A percentile compares a stretch with the other conserved stretches of the same genome.
These are phyloP conservation scores for Masnerella sp. DNA, from an alignment of 2,888 invertebrate species.

Conservation along the genomic window DNA sequence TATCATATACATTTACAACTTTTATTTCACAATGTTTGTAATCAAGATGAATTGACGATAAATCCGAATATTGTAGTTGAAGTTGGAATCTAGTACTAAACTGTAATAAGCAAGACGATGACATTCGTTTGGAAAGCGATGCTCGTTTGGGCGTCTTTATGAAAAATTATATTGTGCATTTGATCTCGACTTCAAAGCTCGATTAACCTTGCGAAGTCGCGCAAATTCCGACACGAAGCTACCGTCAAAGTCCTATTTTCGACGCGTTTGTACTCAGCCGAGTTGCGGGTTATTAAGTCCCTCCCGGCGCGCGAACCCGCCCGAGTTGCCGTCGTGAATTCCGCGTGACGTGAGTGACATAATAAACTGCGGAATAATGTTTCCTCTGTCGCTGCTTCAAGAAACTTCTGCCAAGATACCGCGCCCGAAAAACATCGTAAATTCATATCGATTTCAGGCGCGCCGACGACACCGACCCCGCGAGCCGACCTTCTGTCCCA, in stretches of 20 bases:
- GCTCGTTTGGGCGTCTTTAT: conserved; percentile 20
- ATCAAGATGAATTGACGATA: no score
- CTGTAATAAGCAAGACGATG: no score
- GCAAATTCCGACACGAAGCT: conserved; percentile 39
- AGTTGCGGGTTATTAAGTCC: conserved; percentile 69
- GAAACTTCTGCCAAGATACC: conserved; percentile 75
- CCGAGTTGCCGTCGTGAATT: conserved; percentile 65
- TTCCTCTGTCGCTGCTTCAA: conserved; percentile 70
- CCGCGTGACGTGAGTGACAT: conserved; percentile 66
- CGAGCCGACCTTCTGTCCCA: conserved; percentile 51
- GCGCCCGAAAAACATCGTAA: conserved; percentile 77
- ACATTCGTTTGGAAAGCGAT: no score
- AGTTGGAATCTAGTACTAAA: no score
- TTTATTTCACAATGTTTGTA: no score
- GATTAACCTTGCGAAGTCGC: conserved; percentile 43
- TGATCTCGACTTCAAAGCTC: conserved; percentile 37
- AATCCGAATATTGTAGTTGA: no score
- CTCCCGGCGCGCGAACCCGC: conserved; percentile 68
- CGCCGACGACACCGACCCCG: conserved; percentile 60
- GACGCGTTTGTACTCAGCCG: conserved; percentile 44
- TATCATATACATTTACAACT: no score
- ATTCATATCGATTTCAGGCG: conserved; percentile 73
- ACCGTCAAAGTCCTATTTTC: conserved; percentile 46
- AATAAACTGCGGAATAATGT: conserved; percentile 73
- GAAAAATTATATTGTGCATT: conserved; percentile 25